Evolutionary conservation across 2,888 invertebrate genomes (phyloP).

Genomic region (Caenorhabditis sp.): DNA sequence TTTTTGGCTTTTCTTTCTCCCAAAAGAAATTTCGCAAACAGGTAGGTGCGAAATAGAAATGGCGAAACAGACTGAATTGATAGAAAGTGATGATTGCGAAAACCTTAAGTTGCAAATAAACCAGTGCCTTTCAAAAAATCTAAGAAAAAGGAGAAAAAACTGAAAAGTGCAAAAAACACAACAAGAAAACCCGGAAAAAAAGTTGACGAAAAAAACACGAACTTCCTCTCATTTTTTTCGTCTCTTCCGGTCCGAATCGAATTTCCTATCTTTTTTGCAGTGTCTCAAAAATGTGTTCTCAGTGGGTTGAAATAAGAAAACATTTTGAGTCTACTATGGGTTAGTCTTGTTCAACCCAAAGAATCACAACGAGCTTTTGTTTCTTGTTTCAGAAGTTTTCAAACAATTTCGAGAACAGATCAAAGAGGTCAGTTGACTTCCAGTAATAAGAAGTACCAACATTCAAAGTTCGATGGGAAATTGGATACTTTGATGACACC

Average conservation of each 20-base stretch:
- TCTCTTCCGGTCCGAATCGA: conserved; percentile 29
- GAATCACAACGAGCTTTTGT: no score
- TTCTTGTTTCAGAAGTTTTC: no score
- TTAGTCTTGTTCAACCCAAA: background rate
- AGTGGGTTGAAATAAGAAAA: background rate
- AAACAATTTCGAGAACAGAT: conserved; percentile 11
- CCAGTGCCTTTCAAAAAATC: background rate
- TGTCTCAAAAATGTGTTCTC: background rate
- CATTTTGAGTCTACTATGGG: no score
- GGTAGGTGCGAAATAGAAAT: conserved; percentile 41
- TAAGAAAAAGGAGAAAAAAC: background rate
- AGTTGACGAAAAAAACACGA: conserved; percentile 6
- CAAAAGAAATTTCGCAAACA: conserved; percentile 57
- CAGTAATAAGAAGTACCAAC: conserved; percentile 25
- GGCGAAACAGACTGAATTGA: background rate
- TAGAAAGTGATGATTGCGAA: background rate
- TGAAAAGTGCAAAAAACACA: background rate
- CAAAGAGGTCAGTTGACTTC: conserved; percentile 19
- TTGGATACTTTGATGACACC: conserved; percentile 49
- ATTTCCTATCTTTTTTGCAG: conserved; percentile 1
- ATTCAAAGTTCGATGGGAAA: conserved; percentile 49
- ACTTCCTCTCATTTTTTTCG: background rate
- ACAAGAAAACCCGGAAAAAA: conserved; percentile 20
- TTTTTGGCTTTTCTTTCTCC: conserved; percentile 30
- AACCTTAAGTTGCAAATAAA: conserved; percentile 17